Base-by-base conservation (phyloP, 1,140 invertebrate genomes). In the Drosophila mayri region DNA sequence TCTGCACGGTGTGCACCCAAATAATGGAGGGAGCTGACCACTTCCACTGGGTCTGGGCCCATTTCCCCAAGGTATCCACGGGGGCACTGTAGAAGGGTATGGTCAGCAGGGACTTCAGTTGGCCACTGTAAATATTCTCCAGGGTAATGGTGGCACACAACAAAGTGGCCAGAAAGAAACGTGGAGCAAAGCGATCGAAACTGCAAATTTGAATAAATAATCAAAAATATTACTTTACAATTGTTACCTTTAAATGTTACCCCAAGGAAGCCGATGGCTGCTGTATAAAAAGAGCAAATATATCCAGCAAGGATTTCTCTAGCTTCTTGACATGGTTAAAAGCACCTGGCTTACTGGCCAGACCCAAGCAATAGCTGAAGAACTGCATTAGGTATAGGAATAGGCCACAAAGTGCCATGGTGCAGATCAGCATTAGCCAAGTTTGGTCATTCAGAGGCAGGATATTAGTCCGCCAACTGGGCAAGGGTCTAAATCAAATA, bases 91-190 rank as follows among this genome's bases (percentile, higher is more conserved):
- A 91, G 5, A 86, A 55, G 9, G 91, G 91, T 9, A 92, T 71
- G 0, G 91, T 92, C 5, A 92, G 60, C 66, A 92, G 40, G 0
- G 91, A 92, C 64, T 92, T 92, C 0, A 92, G 44, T 40, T 92
- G 86, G 2, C 91, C 91, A 44, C 90, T 91, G 78, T 92, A 92
- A 14, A 87, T 92, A 49, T 92, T 92, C 55, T 92, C 91, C 70
- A 92, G 62, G 0, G 90, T 92, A 4, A 92, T 91, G 0, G 91
- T 90, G 18, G 91, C 91, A 50, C 87, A 91, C 0, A 92, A 50
- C 18, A 92, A 47, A 6, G 81, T 78, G 16, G 88, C 79, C 50
- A 92, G 50, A 64, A 91, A 92, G 14, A 92, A 76, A 5, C 91
- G 81, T 0, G 81, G 67, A 0, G 86, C 79, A 57, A 85, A 87